These are phyloP conservation scores for Catajapyx aquilonaris DNA, from an alignment of 1,140 invertebrate species.

Conservation along the genomic window DNA sequence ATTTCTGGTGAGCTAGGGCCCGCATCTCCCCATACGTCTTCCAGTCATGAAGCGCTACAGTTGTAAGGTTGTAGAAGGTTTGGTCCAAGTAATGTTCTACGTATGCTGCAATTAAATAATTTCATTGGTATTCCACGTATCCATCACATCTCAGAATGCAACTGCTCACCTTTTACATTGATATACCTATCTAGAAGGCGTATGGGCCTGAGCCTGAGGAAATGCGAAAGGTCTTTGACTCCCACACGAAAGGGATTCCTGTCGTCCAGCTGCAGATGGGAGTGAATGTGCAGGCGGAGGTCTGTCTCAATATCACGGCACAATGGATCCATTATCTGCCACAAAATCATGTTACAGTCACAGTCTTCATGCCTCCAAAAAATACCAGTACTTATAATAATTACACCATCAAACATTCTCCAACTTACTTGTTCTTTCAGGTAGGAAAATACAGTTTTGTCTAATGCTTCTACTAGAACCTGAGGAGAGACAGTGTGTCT, in stretches of 20 bases:
- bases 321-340: constrained; percentile 41
- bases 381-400: too few relatives aligned
- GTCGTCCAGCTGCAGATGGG: constrained; percentile 66
- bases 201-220: constrained; percentile 30
- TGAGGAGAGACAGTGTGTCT: constrained; percentile 13
- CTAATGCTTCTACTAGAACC: constrained; percentile 20
- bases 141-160: neutral
- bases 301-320: constrained; percentile 78
- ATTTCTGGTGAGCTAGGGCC: constrained; percentile 68
- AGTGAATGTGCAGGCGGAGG: constrained; percentile 69
- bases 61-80: constrained; percentile 94
- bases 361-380: too few relatives aligned
- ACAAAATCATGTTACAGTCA: too few relatives aligned
- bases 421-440: constrained; percentile 9
- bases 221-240: constrained; percentile 24
- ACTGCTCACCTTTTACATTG: constrained; percentile 12
- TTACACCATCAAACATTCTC: too few relatives aligned
- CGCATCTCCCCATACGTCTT: constrained; percentile 93
- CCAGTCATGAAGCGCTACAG: constrained; percentile 93
- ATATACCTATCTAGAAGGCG: constrained; percentile 21
- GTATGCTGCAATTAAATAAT: constrained; percentile 22
- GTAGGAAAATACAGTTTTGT: constrained; percentile 16
- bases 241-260: constrained; percentile 47
- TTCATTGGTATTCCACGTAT: neutral
- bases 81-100: constrained; percentile 83